A percentile compares a stretch with the other conserved stretches of the same genome.
Conservation (phyloP, 2,113 vertebrate genomes). For the Actenoides lindsayi region DNA sequence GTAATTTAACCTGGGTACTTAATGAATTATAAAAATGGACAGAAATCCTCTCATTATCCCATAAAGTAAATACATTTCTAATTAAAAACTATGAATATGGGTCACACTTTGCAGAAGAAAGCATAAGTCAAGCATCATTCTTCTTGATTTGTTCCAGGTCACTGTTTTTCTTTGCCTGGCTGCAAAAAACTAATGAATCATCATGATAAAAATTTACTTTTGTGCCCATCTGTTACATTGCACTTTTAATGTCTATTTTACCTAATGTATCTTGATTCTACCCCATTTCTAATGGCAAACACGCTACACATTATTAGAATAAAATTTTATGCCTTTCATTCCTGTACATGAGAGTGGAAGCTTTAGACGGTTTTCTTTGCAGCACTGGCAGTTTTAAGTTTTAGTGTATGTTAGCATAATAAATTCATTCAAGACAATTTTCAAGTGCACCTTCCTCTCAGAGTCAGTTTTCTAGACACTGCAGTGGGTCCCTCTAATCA, state of each 20-base stretch:
- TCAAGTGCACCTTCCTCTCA: slow-evolving; percentile 5
- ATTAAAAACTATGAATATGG: slow-evolving; percentile 65
- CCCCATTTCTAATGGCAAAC: neutral
- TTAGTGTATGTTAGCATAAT: slow-evolving; percentile 52
- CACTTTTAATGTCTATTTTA: slow-evolving; percentile 57
- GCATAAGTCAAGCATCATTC: slow-evolving; percentile 62
- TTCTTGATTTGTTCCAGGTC: slow-evolving; percentile 73
- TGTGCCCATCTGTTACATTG: slow-evolving; percentile 51
- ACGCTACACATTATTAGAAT: slow-evolving; percentile 34
- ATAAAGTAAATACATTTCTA: slow-evolving; percentile 64
- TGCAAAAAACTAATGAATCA: slow-evolving; percentile 53
- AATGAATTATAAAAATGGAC: slow-evolving; percentile 50
- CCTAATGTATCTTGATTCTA: slow-evolving; percentile 33
- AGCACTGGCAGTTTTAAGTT: slow-evolving; percentile 26
- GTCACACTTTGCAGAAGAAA: slow-evolving; percentile 55
- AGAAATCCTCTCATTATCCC: slow-evolving; percentile 43
- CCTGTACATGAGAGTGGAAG: neutral
- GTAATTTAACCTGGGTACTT: slow-evolving; percentile 34
- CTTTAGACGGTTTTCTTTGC: slow-evolving; percentile 2
- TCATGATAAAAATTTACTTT: slow-evolving; percentile 65
- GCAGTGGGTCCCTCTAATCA: slow-evolving; percentile 31
- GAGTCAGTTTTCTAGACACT: slow-evolving; percentile 42
- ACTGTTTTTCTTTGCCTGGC: slow-evolving; percentile 60
- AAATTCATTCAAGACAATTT: slow-evolving; percentile 41
- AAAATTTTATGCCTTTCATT: slow-evolving; percentile 24